A percentile compares a stretch with the other conserved stretches of the same genome.
Conservation (phyloP, 2,113 vertebrate species). For the Onychostoma macrolepis region DNA sequence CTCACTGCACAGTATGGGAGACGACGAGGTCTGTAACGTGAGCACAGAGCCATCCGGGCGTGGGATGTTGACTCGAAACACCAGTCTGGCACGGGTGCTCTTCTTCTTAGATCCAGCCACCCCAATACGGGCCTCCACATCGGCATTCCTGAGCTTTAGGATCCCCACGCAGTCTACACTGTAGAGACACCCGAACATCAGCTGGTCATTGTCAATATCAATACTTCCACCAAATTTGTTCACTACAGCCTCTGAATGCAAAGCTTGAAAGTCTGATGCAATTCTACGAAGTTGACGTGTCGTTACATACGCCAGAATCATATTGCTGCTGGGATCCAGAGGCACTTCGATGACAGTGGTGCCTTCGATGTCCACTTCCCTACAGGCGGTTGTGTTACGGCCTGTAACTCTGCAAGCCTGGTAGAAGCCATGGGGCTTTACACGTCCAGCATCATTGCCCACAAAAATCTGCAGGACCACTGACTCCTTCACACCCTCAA, state of each 20-base stretch:
- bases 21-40: conserved; percentile 93
- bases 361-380: conserved; percentile 94
- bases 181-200: conserved; percentile 50
- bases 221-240: neutral
- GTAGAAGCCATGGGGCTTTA: conserved; percentile 99
- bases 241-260: neutral
- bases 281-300: neutral
- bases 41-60: conserved; percentile 90
- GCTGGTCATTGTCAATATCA: neutral
- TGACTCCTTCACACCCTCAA: conserved; percentile 93
- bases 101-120: conserved; percentile 98
- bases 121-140: conserved; percentile 97
- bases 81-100: conserved; percentile 94
- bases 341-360: conserved; percentile 97
- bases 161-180: conserved; percentile 98
- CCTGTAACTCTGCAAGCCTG: conserved; percentile 96
- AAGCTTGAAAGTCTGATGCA: neutral
- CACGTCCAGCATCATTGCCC: conserved; percentile 91
- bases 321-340: conserved; percentile 91
- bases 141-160: conserved; percentile 94
- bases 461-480: conserved; percentile 96
- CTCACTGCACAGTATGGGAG: conserved; percentile 96
- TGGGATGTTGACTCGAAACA: conserved; percentile 92
- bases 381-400: conserved; percentile 96
- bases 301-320: conserved; percentile 91